Conservation (phyloP, 2,888 invertebrate species). For the Rhagonycha fulva region DNA sequence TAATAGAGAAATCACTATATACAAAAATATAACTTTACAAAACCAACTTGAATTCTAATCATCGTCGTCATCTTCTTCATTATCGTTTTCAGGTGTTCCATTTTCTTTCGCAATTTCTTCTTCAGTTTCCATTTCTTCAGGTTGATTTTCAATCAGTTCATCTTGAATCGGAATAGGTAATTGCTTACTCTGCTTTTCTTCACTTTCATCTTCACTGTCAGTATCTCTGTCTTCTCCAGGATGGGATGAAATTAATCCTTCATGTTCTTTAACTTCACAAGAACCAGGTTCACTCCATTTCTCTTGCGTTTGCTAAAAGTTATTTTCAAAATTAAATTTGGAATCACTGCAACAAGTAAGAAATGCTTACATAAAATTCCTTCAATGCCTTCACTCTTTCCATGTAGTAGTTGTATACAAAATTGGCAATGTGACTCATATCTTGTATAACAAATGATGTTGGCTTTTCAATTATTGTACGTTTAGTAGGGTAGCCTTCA, state of each 20-base stretch:
- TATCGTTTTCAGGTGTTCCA: conserved; percentile 7
- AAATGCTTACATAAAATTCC: conserved; percentile 48
- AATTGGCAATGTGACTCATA: conserved; percentile 95
- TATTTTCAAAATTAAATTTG: not conserved
- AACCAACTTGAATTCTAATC: conserved; percentile 24
- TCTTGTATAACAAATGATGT: conserved; percentile 71
- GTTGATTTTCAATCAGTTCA: conserved; percentile 45
- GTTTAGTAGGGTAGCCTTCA: conserved; percentile 78
- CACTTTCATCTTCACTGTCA: conserved; percentile 66
- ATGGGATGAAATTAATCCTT: conserved; percentile 65
- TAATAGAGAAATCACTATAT: not conserved
- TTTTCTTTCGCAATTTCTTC: conserved; percentile 6
- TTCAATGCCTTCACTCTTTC: conserved; percentile 71
- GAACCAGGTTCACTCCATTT: conserved; percentile 68
- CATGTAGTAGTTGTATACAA: conserved; percentile 91
- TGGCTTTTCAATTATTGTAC: conserved; percentile 57
- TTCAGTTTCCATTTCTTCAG: conserved; percentile 17
- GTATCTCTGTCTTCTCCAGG: conserved; percentile 68
- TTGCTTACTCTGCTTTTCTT: conserved; percentile 43
- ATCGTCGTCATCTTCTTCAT: conserved; percentile 16
- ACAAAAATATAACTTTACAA: conserved; percentile 15
- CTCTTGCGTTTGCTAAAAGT: conserved; percentile 55
- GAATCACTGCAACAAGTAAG: not conserved
- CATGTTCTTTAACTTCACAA: conserved; percentile 59
- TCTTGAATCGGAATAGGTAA: conserved; percentile 52